phyloP scores from a whole-genome alignment of 1,140 invertebrate genomes.

The Drosophila subobscura region DNA sequence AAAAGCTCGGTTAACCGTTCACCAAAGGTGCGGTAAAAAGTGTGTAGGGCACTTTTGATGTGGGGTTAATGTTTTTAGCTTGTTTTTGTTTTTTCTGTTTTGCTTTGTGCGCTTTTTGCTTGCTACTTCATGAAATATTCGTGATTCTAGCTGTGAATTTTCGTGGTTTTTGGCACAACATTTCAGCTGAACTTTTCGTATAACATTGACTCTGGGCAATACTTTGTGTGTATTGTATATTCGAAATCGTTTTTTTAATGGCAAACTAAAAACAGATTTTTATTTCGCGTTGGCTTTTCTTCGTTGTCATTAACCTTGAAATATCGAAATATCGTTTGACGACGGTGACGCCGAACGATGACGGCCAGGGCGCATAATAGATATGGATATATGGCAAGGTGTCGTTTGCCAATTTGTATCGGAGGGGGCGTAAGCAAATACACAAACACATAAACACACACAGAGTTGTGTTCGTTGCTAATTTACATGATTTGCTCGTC shows the following conservation, averaged over 20 bases:
- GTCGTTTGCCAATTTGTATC: conserved; percentile 45
- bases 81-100: conserved; percentile 9
- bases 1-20: conserved; percentile 28
- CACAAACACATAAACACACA: background rate
- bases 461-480: conserved; percentile 25
- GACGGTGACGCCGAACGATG: conserved; percentile 20
- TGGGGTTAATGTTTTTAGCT: conserved; percentile 51
- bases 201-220: no score
- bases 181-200: conserved; percentile 23
- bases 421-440: conserved; percentile 37
- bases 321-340: conserved; percentile 55
- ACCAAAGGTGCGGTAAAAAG: conserved; percentile 17
- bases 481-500: conserved; percentile 26
- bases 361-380: conserved; percentile 37
- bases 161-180: conserved; percentile 16
- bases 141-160: conserved; percentile 16
- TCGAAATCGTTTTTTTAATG: conserved; percentile 37
- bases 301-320: conserved; percentile 59
- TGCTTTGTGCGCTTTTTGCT: conserved; percentile 15
- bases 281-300: conserved; percentile 54
- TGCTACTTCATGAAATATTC: conserved; percentile 36
- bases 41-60: conserved; percentile 30
- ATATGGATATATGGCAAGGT: conserved; percentile 61
- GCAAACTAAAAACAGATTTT: conserved; percentile 73
- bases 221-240: conserved; percentile 2